Percentiles rank a stretch among this genome's conserved stretches.
Evolutionary conservation across 2,888 invertebrate genomes (phyloP).

Genomic region (Heliconius sara): DNA sequence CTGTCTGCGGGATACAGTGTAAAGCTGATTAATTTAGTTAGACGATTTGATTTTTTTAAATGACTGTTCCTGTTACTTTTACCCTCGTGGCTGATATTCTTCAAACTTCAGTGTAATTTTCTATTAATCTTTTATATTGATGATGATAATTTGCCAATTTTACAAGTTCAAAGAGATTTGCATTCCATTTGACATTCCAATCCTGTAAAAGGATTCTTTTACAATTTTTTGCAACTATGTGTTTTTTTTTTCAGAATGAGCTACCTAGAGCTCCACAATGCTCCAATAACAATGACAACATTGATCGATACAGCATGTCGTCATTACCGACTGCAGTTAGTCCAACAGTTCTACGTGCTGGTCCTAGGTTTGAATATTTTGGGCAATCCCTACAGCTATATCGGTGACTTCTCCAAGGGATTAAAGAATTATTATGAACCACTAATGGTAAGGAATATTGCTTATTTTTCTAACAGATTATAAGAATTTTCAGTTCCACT

Average conservation of each 20-base stretch:
- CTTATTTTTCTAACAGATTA: neutral
- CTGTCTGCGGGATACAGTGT: no score
- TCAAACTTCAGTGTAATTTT: no score
- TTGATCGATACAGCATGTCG: constrained; percentile 83
- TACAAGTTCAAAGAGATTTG: no score
- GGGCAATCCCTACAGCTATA: constrained; percentile 90
- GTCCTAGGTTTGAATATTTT: constrained; percentile 91
- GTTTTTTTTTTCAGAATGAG: constrained; percentile 83
- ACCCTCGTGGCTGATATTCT: neutral
- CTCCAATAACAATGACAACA: constrained; percentile 77
- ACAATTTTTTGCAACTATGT: neutral
- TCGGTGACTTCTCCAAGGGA: constrained; percentile 85
- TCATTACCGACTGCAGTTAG: constrained; percentile 88
- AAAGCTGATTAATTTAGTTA: no score
- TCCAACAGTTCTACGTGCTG: constrained; percentile 92
- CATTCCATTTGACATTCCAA: no score
- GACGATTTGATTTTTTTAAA: neutral
- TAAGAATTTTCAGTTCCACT: no score
- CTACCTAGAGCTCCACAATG: constrained; percentile 85
- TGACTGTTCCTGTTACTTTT: neutral
- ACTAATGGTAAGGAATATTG: constrained; percentile 75
- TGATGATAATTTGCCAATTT: no score
- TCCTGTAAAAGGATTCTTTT: neutral
- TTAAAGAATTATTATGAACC: constrained; percentile 87
- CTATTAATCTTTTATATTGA: no score